These are phyloP conservation scores for Plutomurus gul DNA, from an alignment of 1,140 invertebrate species.

Conservation along the genomic window DNA sequence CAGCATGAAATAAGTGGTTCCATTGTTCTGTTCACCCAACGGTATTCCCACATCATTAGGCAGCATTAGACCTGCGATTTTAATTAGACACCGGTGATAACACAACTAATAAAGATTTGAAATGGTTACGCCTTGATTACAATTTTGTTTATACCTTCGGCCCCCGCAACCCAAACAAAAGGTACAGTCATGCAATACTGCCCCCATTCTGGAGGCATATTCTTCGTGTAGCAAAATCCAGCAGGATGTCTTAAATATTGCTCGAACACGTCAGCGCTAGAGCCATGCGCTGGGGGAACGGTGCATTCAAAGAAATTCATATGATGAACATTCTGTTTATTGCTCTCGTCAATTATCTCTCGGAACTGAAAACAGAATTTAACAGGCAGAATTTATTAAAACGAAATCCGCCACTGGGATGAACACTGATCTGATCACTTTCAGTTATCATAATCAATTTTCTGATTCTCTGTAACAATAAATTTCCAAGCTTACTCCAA, in stretches of 20 bases:
- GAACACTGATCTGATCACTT: no score
- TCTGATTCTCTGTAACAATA: background rate
- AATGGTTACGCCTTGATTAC: background rate
- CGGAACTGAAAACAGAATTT: conserved; percentile 61
- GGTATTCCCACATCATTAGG: conserved; percentile 81
- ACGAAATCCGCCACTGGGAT: no score
- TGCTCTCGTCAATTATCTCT: conserved; percentile 35
- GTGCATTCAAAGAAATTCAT: conserved; percentile 83
- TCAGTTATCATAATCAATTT: background rate
- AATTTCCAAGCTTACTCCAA: conserved; percentile 64
- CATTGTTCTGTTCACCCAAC: conserved; percentile 68
- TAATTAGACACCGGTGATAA: background rate
- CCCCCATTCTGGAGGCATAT: conserved; percentile 73
- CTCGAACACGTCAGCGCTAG: conserved; percentile 58
- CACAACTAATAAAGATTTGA: background rate
- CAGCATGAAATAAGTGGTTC: conserved; percentile 81
- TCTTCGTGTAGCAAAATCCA: conserved; percentile 67
- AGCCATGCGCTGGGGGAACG: conserved; percentile 51
- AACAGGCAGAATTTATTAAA: conserved; percentile 66
- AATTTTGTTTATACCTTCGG: conserved; percentile 64
- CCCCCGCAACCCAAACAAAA: conserved; percentile 79
- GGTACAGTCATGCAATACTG: conserved; percentile 75
- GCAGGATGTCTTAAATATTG: conserved; percentile 70
- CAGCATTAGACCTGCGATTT: conserved; percentile 56
- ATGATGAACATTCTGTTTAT: conserved; percentile 72